Evolutionary conservation across 2,888 invertebrate species (phyloP).

Genomic region (Drosophila incognita): DNA sequence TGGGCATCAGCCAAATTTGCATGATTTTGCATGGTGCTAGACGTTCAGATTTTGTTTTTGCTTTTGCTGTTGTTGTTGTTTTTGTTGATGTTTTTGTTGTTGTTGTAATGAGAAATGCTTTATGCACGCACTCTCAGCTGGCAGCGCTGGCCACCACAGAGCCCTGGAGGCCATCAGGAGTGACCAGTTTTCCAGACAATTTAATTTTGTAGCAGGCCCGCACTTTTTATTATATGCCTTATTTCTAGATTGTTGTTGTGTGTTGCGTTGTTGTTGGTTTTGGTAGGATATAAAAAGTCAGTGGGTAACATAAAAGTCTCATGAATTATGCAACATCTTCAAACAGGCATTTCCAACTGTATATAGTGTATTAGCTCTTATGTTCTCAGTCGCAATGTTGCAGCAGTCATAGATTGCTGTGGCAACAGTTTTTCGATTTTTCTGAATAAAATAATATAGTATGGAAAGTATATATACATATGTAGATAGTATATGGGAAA

Average conservation of each 20-base stretch:
- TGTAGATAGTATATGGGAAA: too few relatives aligned
- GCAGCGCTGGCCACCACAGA: conserved; percentile 17
- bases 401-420: too few relatives aligned
- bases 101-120: conserved; percentile 74
- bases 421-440: too few relatives aligned
- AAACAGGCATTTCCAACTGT: background rate
- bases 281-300: background rate
- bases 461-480: too few relatives aligned
- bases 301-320: conserved; percentile 1
- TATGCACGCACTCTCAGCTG: conserved; percentile 72
- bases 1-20: conserved; percentile 68
- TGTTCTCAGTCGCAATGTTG: too few relatives aligned
- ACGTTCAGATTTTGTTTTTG: conserved; percentile 17
- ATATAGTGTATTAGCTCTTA: background rate
- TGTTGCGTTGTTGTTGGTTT: conserved; percentile 3
- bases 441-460: too few relatives aligned
- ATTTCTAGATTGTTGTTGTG: conserved; percentile 1
- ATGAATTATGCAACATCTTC: conserved; percentile 4
- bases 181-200: conserved; percentile 83
- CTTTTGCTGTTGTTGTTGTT: conserved; percentile 9
- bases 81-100: conserved; percentile 9
- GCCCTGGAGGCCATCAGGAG: conserved; percentile 27
- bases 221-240: conserved; percentile 45
- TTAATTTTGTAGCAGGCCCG: conserved; percentile 74
- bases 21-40: conserved; percentile 66